Base-by-base conservation (phyloP, 2,797 vertebrate genomes). In the Aratinga solstitialis region DNA sequence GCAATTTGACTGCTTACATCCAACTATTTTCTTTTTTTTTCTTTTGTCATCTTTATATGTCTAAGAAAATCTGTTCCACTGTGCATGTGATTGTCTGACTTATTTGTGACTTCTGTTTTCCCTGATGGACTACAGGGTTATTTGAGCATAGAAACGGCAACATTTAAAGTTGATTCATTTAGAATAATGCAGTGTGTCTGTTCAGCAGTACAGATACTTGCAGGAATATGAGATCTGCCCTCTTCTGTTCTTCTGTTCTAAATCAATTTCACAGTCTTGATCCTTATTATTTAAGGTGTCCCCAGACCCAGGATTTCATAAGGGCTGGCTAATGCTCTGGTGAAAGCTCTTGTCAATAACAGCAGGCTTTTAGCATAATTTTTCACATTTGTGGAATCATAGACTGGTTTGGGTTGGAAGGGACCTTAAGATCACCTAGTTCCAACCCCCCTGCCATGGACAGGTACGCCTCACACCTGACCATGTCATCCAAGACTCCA, bases 191-290 rank as follows among this genome's bases (percentile, higher is more conserved):
- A 59, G 34, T 62, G 32, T 83, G 61, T 71, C 77, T 87, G 67
- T 74, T 91, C n/a, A 89, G 78, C 65, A 48, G 72, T 68, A 59
- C 66, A 74, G 15, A 56, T 89, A 40, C 82, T 76, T 92, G 81
- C 51, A 90, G 59, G 63, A 90, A 67, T 82, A 76, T 7, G 40
- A 71, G 56, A 90, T 86, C 56, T 84, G 59, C 45, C 74, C 71
- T 90, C 43, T 88, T 90, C 59, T 54, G 50, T 69, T 90, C 40
- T 88, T 90, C 51, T 51, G 50, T 66, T 94, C 81, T 92, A 84
- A 79, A 84, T 92, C 74, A 87, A 45, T 95, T 95, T 94, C 67
- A 93, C 54, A 82, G 80, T 48, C 59, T 59, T 69, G 63, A 89
- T 76, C 40, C n/a, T 71, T 84, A 76, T 53, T 90, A 79, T 87